Percentiles rank a stretch among this genome's conserved stretches.
These are phyloP conservation scores for Psococerastis gibbosa DNA, from an alignment of 2,888 invertebrate species.

Conservation along the genomic window DNA sequence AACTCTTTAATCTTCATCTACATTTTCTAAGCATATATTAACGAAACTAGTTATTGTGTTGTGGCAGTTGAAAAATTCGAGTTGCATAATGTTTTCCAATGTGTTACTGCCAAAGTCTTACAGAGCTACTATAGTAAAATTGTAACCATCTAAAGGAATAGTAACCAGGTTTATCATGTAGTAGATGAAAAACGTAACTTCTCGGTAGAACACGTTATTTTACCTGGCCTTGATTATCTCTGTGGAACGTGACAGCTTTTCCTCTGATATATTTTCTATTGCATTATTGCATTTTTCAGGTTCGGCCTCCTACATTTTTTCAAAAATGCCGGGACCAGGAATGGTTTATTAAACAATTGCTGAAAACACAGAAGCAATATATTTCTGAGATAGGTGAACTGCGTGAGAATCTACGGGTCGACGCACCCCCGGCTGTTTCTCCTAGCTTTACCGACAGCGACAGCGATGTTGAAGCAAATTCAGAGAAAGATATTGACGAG, in stretches of 20 bases:
- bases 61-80: too few species aligned
- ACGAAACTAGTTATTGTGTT: too few species aligned
- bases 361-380: slow-evolving; percentile 62
- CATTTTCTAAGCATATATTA: too few species aligned
- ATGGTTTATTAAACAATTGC: slow-evolving; percentile 74
- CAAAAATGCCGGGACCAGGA: slow-evolving; percentile 86
- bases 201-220: slow-evolving; percentile 9
- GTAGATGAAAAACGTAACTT: too few species aligned
- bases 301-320: slow-evolving; percentile 82
- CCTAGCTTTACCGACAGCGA: slow-evolving; percentile 1
- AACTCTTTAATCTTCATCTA: too few species aligned
- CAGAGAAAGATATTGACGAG: slow-evolving; percentile 31
- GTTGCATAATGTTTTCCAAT: too few species aligned
- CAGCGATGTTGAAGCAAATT: slow-evolving; percentile 16
- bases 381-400: slow-evolving; percentile 65
- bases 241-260: neutral
- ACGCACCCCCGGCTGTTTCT: neutral
- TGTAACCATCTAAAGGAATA: too few species aligned
- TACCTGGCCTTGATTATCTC: neutral
- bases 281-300: slow-evolving; percentile 64
- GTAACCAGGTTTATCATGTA: too few species aligned
- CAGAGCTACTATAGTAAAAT: too few species aligned
- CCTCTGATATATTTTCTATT: slow-evolving; percentile 12
- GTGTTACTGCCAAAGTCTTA: too few species aligned
- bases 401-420: slow-evolving; percentile 36